These are phyloP conservation scores for Delphinus delphis DNA, from an alignment of 2,113 vertebrate species.

Conservation along the genomic window DNA sequence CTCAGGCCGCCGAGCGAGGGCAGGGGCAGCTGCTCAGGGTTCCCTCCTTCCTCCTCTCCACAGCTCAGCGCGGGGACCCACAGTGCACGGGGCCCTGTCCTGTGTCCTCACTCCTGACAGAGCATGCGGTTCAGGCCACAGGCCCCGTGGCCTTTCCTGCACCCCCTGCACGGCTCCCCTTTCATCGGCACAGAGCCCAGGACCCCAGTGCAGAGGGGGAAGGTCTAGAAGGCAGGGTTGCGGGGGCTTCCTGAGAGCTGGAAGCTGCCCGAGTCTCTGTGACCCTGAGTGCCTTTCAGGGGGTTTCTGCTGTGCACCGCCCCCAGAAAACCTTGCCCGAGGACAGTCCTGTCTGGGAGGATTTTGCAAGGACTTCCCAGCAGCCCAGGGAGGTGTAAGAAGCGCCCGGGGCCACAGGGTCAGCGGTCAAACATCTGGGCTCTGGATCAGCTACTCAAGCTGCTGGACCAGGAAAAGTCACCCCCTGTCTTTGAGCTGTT, in stretches of 20 bases:
- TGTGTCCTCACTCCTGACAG: not conserved
- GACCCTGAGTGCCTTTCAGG: not conserved
- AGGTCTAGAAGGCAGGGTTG: no score
- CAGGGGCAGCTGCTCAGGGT: not conserved
- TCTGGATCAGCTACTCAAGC: not conserved
- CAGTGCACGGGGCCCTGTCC: not conserved
- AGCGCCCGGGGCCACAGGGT: not conserved
- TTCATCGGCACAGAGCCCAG: not conserved
- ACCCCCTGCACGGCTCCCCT: not conserved
- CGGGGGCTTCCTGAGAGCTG: no score
- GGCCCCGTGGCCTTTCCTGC: not conserved
- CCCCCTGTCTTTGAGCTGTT: not conserved
- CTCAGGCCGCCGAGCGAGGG: not conserved
- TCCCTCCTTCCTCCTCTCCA: not conserved
- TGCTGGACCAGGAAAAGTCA: not conserved
- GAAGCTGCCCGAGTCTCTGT: not conserved
- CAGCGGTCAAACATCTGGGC: not conserved
- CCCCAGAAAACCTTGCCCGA: not conserved
- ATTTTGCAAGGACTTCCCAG: not conserved
- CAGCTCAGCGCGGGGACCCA: not conserved
- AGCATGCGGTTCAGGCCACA: not conserved
- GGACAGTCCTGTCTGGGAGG: no score
- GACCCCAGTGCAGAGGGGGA: rapidly evolving
- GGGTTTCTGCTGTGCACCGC: no score
- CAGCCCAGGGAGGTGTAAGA: not conserved